These are phyloP conservation scores for Arvicanthis niloticus DNA, from an alignment of 2,113 vertebrate genomes.

Conservation along the genomic window DNA sequence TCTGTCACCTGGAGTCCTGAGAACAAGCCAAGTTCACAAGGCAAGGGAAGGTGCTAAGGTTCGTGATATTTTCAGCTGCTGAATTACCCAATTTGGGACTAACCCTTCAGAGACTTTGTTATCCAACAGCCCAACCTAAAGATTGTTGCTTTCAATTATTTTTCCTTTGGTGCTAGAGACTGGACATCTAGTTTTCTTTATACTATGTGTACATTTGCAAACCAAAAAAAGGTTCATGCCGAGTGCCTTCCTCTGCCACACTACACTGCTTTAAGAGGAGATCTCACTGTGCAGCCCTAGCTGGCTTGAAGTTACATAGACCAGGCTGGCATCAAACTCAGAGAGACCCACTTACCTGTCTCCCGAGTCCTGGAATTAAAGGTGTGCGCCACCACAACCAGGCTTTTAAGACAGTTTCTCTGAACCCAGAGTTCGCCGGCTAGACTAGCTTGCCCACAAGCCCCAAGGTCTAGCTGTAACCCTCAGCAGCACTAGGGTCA, in stretches of 20 bases:
- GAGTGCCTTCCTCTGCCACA: neutral
- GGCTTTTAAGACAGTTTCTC: neutral
- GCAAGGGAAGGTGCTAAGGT: neutral
- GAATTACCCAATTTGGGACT: neutral
- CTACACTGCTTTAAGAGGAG: neutral
- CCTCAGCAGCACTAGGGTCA: neutral
- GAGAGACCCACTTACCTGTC: too few relatives aligned
- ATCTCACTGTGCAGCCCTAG: neutral
- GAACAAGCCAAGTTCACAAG: neutral
- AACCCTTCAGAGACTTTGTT: neutral
- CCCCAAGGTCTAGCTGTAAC: neutral
- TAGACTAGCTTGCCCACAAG: neutral
- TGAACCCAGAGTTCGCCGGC: neutral
- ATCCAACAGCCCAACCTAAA: neutral
- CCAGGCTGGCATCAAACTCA: neutral
- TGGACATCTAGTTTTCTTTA: neutral
- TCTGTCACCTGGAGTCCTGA: neutral
- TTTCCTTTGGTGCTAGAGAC: neutral
- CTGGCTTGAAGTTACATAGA: neutral
- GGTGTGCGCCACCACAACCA: neutral
- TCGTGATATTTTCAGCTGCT: neutral
- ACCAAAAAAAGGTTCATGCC: neutral
- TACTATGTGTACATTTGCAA: neutral
- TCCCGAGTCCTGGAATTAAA: neutral
- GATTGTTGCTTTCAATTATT: neutral